A percentile compares a stretch with the other conserved stretches of the same genome.
phyloP scores from a whole-genome alignment of 2,797 vertebrate genomes.

The Chelonia mydas region DNA sequence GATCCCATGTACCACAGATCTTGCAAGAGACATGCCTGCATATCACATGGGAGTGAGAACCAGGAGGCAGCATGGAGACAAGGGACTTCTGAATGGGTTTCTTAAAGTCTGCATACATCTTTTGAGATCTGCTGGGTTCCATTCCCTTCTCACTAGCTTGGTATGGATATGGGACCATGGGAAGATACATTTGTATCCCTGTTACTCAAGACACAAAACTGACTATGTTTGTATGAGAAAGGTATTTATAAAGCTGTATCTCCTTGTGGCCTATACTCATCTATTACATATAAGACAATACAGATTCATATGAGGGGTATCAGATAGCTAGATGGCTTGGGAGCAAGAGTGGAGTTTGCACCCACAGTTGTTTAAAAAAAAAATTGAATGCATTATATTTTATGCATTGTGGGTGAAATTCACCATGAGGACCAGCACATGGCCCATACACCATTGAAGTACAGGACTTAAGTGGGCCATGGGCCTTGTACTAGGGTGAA shows the following conservation, averaged over 20 bases:
- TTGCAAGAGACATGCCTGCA: not conserved
- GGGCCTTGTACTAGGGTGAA: not conserved
- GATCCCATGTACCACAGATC: not conserved
- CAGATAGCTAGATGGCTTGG: accelerated
- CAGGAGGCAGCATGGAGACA: not conserved
- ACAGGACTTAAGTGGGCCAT: not conserved
- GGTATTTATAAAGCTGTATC: not conserved
- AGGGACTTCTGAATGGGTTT: not conserved
- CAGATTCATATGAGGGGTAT: not conserved
- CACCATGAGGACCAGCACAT: not conserved
- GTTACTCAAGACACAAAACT: not conserved
- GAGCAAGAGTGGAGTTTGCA: not conserved
- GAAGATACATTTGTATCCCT: not conserved
- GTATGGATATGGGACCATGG: not conserved
- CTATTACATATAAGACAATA: not conserved
- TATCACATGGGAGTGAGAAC: not conserved
- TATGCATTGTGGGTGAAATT: not conserved
- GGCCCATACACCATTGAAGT: constrained; percentile 13
- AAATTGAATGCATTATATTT: not conserved
- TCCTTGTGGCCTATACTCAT: accelerated
- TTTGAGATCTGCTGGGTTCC: not conserved
- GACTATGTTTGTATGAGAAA: accelerated
- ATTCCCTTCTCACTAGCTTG: not conserved
- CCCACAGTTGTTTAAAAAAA: not conserved
- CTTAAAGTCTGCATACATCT: not conserved